phyloP scores from a whole-genome alignment of 2,888 invertebrate species.

The Siphonodentalium dalli region DNA sequence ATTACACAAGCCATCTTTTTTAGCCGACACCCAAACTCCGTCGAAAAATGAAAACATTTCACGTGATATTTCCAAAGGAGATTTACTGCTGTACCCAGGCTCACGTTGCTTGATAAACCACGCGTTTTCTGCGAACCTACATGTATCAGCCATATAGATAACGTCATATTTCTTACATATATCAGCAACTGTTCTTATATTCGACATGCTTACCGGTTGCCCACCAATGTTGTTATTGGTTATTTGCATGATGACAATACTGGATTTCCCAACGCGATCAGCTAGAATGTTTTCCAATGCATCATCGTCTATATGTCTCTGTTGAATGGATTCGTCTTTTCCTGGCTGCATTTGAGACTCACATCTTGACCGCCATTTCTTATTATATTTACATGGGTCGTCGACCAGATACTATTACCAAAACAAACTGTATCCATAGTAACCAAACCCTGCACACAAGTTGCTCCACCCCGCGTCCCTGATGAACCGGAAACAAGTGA shows the following conservation, averaged over 20 bases:
- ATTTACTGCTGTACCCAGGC: not conserved
- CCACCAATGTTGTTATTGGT: constrained; percentile 15
- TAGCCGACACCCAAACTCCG: constrained; percentile 12
- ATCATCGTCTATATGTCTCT: constrained; percentile 9
- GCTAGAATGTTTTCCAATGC: constrained; percentile 5
- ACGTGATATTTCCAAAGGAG: constrained; percentile 4
- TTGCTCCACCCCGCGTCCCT: constrained; percentile 18
- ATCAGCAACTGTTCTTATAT: constrained; percentile 4
- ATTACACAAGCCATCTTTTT: constrained; percentile 23
- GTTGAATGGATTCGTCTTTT: no score
- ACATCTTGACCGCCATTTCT: no score
- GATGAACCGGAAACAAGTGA: constrained; percentile 22
- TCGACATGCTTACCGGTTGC: constrained; percentile 20
- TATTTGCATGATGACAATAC: constrained; percentile 8
- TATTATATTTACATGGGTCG: no score
- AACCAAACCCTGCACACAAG: constrained; percentile 4
- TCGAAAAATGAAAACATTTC: constrained; percentile 24
- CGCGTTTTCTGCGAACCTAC: constrained; percentile 20
- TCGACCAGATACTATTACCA: constrained; percentile 22
- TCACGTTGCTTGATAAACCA: constrained; percentile 21
- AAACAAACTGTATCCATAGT: not conserved
- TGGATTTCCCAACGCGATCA: not conserved
- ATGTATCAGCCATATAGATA: constrained; percentile 12
- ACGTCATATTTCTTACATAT: constrained; percentile 8
- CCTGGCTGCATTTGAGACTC: no score